Base-by-base conservation (phyloP, 2,888 invertebrate genomes). In the Sarcophaga subvicina region DNA sequence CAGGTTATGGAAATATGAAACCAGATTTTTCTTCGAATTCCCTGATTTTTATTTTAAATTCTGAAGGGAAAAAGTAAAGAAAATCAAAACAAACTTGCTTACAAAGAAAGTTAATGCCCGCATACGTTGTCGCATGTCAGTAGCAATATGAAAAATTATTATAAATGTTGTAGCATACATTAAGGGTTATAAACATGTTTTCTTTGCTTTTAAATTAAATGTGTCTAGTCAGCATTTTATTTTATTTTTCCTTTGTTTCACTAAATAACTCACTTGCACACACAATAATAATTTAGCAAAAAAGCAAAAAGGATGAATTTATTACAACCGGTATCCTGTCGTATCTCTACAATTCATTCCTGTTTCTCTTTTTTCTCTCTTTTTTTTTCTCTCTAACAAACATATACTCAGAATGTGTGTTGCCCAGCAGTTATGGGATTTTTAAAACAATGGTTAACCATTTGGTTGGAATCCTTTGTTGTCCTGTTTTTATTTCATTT, bases 371-470 rank as follows among this genome's bases (percentile, higher is more conserved):
- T 1, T 54, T 54, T 14, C 14, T 14, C 4, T 0, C 8, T 17
- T 25, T 3, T 49, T 11, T 49, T 49, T 49, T 3, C 3, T 17
- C 54, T n/a, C 2, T 10, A 0, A 47, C 14, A 25, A 22, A 49
- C 49, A 12, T 14, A 14, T 14, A 11, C 54, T 4, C 5, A 14
- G 4, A 54, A 14, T 12, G 54, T 4, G 47, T 49, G 64, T 66
- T 62, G 8, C n/a, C 22, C n/a, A 27, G 54, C 8, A 54, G 27
- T 17, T 54, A 25, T n/a, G 4, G 4, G 17, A 14, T 54, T 20
- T 27, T 12, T 66, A 20, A 63, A 76, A 64, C 54, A 76, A 76
- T 54, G 12, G 75, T 20, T 27, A 49, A 76, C 75, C 64, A 27
- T 66, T 54, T 54, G 12, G 54, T 54, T 54, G 1, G 54, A 54